These are phyloP conservation scores for Drosophila tristis DNA, from an alignment of 1,140 invertebrate genomes.

Conservation along the genomic window DNA sequence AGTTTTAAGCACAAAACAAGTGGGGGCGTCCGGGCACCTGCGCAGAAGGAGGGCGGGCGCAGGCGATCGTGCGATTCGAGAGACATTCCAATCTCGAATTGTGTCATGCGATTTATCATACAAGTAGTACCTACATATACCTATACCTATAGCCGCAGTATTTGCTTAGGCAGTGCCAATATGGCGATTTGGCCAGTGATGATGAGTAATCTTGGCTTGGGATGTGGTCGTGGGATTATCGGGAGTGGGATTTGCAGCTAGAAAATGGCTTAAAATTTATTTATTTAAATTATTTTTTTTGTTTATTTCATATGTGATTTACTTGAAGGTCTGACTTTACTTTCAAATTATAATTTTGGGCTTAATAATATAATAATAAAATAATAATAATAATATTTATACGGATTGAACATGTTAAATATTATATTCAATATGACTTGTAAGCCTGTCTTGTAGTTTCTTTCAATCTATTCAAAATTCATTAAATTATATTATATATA, in stretches of 20 bases:
- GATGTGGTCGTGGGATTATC: constrained; percentile 17
- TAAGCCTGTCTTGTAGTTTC: too few relatives aligned
- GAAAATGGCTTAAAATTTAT: neutral
- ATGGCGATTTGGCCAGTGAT: constrained; percentile 9
- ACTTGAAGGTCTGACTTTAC: neutral
- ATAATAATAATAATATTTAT: too few relatives aligned
- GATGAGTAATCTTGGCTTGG: constrained; percentile 29
- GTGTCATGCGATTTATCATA: constrained; percentile 26
- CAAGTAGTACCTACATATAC: too few relatives aligned
- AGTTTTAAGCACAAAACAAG: constrained; percentile 18
- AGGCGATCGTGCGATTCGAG: constrained; percentile 21
- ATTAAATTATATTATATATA: too few relatives aligned
- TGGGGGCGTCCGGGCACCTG: constrained; percentile 38
- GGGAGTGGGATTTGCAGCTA: constrained; percentile 10
- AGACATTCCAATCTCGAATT: constrained; percentile 30
- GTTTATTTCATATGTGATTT: neutral
- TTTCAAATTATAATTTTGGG: too few relatives aligned
- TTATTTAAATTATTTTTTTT: too few relatives aligned
- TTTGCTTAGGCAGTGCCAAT: constrained; percentile 28
- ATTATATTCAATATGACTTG: too few relatives aligned
- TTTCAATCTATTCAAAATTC: too few relatives aligned
- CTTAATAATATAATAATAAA: too few relatives aligned
- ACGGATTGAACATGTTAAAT: too few relatives aligned
- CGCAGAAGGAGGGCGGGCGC: neutral
- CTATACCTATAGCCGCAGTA: neutral